phyloP scores from a whole-genome alignment of 2,888 invertebrate species.

The Leucophenga montana region DNA sequence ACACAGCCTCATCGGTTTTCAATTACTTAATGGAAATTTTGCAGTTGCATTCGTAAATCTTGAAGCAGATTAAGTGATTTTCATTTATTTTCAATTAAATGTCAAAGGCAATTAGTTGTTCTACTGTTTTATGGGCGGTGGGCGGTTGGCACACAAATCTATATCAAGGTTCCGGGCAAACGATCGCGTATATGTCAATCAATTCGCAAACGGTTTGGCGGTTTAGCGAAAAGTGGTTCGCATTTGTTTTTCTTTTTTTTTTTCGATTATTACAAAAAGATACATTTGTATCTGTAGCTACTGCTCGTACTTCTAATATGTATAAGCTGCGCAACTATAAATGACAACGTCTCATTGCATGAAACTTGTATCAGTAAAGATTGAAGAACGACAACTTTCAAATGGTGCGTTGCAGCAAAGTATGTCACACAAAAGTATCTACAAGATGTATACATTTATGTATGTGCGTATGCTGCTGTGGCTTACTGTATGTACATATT shows the following conservation, averaged over 20 bases:
- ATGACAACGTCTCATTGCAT: no score
- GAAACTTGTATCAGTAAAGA: background rate
- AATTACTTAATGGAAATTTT: conserved; percentile 26
- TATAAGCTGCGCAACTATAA: no score
- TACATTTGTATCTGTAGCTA: no score
- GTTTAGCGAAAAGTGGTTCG: no score
- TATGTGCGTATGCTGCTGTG: conserved; percentile 37
- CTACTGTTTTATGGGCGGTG: background rate
- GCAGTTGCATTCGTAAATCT: background rate
- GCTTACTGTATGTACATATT: background rate
- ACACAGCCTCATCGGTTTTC: conserved; percentile 8
- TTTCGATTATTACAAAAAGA: no score
- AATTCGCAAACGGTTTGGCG: no score
- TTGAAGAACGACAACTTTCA: conserved; percentile 43
- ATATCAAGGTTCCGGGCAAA: no score
- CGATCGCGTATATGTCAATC: no score
- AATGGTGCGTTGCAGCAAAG: conserved; percentile 29
- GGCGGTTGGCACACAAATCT: no score
- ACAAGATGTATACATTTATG: conserved; percentile 37
- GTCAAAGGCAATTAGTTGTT: conserved; percentile 54
- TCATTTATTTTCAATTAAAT: conserved; percentile 47
- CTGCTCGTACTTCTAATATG: no score
- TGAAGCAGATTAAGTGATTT: conserved; percentile 52
- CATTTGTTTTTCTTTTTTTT: no score
- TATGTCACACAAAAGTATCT: conserved; percentile 32